Conservation (phyloP, 1,140 invertebrate species). For the Eciton burchellii region DNA sequence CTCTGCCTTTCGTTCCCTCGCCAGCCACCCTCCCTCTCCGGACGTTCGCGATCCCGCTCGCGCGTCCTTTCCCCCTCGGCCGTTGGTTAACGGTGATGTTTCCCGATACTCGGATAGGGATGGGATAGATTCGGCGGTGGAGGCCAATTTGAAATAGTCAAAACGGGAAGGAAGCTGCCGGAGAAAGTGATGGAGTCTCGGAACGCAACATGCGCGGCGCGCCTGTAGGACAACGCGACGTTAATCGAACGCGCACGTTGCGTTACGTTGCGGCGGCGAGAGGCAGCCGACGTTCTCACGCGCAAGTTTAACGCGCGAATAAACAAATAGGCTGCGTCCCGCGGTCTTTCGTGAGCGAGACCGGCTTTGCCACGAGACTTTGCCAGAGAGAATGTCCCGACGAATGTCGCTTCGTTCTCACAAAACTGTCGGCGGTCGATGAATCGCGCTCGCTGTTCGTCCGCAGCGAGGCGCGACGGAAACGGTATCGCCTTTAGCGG, state of each 20-base stretch:
- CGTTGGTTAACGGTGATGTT: conserved; percentile 60
- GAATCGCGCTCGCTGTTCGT: conserved; percentile 71
- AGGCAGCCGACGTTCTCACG: neutral
- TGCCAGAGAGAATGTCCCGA: conserved; percentile 38
- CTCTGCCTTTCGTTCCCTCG: conserved; percentile 72
- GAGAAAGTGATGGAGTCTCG: conserved; percentile 1
- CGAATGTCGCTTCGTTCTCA: conserved; percentile 57
- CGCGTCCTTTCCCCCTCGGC: conserved; percentile 43
- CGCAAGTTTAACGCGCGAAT: neutral
- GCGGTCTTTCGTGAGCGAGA: neutral
- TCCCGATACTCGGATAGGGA: conserved; percentile 49
- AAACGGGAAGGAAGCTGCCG: conserved; percentile 24
- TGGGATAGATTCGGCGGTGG: conserved; percentile 33
- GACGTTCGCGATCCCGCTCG: conserved; percentile 26
- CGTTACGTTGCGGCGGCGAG: conserved; percentile 9
- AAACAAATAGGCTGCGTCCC: neutral
- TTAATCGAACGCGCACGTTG: conserved; percentile 33
- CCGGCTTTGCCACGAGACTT: neutral
- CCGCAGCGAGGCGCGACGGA: conserved; percentile 71
- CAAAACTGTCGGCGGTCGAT: conserved; percentile 54
- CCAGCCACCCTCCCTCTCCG: conserved; percentile 46
- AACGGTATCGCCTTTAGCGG: conserved; percentile 72
- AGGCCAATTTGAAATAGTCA: conserved; percentile 49
- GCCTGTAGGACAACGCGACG: conserved; percentile 31
- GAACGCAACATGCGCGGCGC: conserved; percentile 9